Conservation (phyloP, 2,888 invertebrate species). For the Sepiola atlantica region DNA sequence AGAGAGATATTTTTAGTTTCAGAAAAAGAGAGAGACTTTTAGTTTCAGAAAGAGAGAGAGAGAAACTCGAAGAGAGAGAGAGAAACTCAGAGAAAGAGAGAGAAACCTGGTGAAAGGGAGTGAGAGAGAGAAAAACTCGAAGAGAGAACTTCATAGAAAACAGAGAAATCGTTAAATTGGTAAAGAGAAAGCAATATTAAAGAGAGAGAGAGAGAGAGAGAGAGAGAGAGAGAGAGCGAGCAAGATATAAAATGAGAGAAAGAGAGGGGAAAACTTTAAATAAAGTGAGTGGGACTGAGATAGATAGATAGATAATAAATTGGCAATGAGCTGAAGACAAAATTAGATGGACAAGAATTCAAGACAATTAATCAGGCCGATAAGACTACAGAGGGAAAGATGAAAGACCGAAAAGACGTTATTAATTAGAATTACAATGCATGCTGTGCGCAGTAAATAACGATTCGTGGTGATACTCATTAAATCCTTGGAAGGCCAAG, state of each 20-base stretch:
- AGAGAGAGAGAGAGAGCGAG: neutral
- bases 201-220: neutral
- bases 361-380: neutral
- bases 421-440: neutral
- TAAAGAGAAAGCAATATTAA: neutral
- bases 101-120: neutral
- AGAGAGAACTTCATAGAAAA: neutral
- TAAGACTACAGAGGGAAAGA: neutral
- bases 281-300: neutral
- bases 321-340: neutral
- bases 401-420: constrained; percentile 20
- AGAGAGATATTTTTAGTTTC: too few relatives aligned
- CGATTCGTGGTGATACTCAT: neutral
- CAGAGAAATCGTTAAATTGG: too few relatives aligned
- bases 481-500: neutral
- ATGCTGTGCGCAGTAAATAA: neutral
- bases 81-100: neutral
- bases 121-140: too few relatives aligned
- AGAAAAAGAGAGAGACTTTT: neutral
- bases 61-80: neutral
- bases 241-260: neutral
- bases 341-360: neutral
- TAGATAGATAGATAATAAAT: neutral
- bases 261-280: neutral
- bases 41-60: neutral